Base-by-base conservation (phyloP, 2,113 vertebrate species). In the Lutjanus erythropterus region DNA sequence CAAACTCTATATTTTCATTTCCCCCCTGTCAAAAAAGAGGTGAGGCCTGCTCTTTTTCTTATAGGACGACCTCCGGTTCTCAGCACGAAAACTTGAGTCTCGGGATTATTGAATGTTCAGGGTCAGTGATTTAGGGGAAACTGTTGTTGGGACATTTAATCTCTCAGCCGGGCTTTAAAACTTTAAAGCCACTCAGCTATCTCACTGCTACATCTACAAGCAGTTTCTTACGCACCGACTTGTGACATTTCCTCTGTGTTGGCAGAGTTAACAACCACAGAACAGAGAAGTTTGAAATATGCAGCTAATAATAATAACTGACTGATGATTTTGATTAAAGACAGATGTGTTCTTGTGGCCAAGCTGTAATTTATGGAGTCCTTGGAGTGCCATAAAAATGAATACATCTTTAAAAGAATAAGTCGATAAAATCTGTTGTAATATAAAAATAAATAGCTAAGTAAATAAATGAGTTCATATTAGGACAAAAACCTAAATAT, bases 1-100 rank as follows among this genome's bases (percentile, higher is more conserved):
- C 76, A 89, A 47, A 37, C 77, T 73, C 66, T 86, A 47, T 75
- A 64, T 88, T 88, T 88, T 84, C 67, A 80, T 88, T 86, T 80
- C 64, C 58, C 58, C 80, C 46, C 60, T 81, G 81, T 75, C 83
- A 84, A 19, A 70, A 62, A 75, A 42, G 29, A 71, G 64, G 29
- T 14, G 10, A 80, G 60, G 27, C 25, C 35, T 42, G 70, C 53
- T 56, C 23, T 70, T 79, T 67, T 62, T 37, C 37, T 52, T 23
- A n/a, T 5, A 19, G 60, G 55, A 53, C 16, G 56, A 75, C 23
- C 55, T 77, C 33, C 35, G 5, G 4, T 56, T 80, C 29, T 39
- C 61, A 46, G 78, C 62, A 49, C 10, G 46, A 69, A 75, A 71
- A 60, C 21, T 41, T 60, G 47, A 81, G 55, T 61, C 1, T 37